Conservation (phyloP, 2,113 vertebrate species). For the Salvelinus fontinalis region DNA sequence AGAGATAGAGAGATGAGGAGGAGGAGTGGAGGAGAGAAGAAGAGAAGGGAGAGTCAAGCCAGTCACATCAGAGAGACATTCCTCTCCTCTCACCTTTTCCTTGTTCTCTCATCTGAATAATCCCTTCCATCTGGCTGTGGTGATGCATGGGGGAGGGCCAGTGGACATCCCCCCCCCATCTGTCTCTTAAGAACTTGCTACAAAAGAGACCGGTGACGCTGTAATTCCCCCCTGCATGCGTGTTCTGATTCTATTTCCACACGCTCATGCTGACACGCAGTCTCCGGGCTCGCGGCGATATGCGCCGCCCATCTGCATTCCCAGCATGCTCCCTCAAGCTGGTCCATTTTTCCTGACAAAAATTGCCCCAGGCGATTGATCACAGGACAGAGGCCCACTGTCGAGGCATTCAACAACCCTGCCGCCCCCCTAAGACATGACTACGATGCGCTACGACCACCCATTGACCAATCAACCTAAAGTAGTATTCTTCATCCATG, state of each 20-base stretch:
- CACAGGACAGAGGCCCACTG: constrained; percentile 30
- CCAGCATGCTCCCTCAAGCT: constrained; percentile 43
- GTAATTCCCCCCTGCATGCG: not conserved
- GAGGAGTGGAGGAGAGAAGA: not conserved
- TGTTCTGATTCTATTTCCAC: constrained; percentile 16
- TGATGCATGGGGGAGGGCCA: constrained; percentile 7
- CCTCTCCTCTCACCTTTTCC: not conserved
- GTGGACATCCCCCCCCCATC: not conserved
- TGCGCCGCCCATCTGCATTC: constrained; percentile 27
- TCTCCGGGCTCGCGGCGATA: not conserved
- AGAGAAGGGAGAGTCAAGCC: not conserved
- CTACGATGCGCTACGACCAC: constrained; percentile 13
- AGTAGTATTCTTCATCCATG: not conserved
- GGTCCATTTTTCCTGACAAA: constrained; percentile 50
- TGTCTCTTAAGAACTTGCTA: not conserved
- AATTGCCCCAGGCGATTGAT: constrained; percentile 40
- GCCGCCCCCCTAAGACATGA: constrained; percentile 1
- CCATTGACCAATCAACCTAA: constrained; percentile 13
- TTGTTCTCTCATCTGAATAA: constrained; percentile 19
- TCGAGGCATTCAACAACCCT: not conserved
- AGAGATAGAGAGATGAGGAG: not conserved
- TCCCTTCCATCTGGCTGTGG: constrained; percentile 48
- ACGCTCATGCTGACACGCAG: too few species aligned
- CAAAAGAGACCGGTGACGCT: not conserved
- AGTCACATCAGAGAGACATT: not conserved